Percentiles rank a stretch among this genome's conserved stretches.
Evolutionary conservation across 2,888 invertebrate species (phyloP).

Genomic region (Mythimna lalbum): DNA sequence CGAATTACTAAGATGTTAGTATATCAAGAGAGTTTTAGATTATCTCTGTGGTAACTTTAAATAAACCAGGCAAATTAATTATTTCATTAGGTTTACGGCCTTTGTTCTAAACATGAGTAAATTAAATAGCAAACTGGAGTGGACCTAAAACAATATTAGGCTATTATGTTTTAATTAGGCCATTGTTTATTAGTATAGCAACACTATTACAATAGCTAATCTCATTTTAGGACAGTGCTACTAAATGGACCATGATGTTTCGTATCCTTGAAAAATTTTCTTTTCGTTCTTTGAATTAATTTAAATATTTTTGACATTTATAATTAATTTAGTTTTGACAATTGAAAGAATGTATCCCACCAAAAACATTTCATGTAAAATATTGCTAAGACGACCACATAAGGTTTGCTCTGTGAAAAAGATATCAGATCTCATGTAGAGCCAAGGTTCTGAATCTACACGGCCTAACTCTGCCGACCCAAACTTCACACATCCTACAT

Average conservation of each 20-base stretch:
- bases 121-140: background rate
- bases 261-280: too few species aligned
- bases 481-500: too few species aligned
- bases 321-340: too few species aligned
- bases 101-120: constrained; percentile 9
- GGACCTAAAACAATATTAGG: constrained; percentile 13
- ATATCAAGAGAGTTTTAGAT: background rate
- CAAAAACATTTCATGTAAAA: too few species aligned
- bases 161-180: constrained; percentile 18
- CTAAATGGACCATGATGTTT: background rate
- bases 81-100: background rate
- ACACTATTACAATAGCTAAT: background rate
- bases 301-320: too few species aligned
- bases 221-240: background rate
- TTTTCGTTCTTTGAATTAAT: too few species aligned
- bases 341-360: too few species aligned
- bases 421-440: too few species aligned
- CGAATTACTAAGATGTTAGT: background rate
- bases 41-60: background rate
- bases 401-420: too few species aligned
- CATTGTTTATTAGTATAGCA: background rate
- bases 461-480: too few species aligned
- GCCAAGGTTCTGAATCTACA: too few species aligned
- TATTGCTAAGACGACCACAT: too few species aligned
- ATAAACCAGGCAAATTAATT: constrained; percentile 2